Conservation (phyloP, 2,113 vertebrate species). For the Ploceus nigricollis region DNA sequence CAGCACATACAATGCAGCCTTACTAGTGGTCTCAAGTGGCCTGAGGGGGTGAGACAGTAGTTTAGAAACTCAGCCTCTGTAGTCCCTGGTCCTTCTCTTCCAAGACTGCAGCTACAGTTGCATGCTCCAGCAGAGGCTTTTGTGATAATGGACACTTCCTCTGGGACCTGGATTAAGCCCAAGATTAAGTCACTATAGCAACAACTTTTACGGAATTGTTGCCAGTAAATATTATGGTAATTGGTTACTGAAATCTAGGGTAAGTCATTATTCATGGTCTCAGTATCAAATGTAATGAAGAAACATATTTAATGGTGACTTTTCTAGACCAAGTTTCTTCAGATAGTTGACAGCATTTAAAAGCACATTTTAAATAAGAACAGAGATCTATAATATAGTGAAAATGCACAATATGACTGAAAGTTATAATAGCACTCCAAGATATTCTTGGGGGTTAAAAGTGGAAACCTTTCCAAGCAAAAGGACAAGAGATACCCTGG, state of each 20-base stretch:
- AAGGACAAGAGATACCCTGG: background rate
- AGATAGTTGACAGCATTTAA: background rate
- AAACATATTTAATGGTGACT: background rate
- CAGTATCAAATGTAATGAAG: background rate
- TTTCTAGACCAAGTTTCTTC: background rate
- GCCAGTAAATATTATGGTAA: slow-evolving; percentile 51
- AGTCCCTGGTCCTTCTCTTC: background rate
- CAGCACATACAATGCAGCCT: background rate
- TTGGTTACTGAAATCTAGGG: slow-evolving; percentile 31
- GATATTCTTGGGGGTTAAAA: background rate
- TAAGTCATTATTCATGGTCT: slow-evolving; percentile 10
- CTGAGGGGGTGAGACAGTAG: background rate
- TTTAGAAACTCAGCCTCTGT: background rate
- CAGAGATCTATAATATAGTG: background rate
- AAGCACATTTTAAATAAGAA: background rate
- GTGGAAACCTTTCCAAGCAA: background rate
- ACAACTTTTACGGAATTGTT: background rate
- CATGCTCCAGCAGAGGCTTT: background rate
- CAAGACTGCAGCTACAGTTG: background rate
- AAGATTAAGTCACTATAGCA: slow-evolving; percentile 35
- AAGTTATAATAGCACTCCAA: background rate
- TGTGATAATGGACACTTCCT: slow-evolving; percentile 7
- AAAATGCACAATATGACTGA: background rate
- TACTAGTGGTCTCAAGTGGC: background rate
- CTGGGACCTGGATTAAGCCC: background rate